Conservation (phyloP, 1,140 invertebrate genomes). For the Drosophila tani region DNA sequence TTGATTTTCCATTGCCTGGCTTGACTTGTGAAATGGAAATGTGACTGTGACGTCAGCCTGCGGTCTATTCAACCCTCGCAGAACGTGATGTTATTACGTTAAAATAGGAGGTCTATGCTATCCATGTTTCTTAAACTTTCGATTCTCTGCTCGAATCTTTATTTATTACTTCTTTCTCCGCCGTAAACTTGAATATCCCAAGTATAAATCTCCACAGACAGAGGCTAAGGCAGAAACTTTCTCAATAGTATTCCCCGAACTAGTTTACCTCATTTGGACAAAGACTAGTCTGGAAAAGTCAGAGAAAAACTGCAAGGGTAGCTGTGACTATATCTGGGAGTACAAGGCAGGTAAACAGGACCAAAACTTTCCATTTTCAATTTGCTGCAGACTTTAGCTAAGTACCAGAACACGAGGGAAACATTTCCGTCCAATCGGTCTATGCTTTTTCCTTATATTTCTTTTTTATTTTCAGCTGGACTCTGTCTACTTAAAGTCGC, state of each 20-base stretch:
- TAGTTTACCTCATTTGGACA: constrained; percentile 66
- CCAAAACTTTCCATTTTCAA: constrained; percentile 75
- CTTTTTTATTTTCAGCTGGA: neutral
- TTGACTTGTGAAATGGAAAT: constrained; percentile 26
- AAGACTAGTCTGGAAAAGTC: constrained; percentile 23
- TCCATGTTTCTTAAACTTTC: constrained; percentile 4
- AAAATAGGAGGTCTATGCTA: constrained; percentile 5
- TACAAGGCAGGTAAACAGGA: constrained; percentile 8
- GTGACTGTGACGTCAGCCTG: constrained; percentile 27
- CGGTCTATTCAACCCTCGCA: constrained; percentile 18
- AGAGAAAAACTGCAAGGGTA: constrained; percentile 23
- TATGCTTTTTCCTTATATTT: constrained; percentile 5
- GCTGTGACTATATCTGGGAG: constrained; percentile 32
- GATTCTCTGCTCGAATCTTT: constrained; percentile 23
- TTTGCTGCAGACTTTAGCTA: constrained; percentile 60
- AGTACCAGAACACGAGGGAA: constrained; percentile 35
- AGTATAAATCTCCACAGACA: constrained; percentile 63
- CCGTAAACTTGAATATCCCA: constrained; percentile 46
- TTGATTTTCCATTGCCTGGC: constrained; percentile 35
- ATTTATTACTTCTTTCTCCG: constrained; percentile 6
- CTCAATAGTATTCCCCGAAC: constrained; percentile 38
- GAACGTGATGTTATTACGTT: constrained; percentile 38
- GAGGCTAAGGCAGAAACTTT: constrained; percentile 30
- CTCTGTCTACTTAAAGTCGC: constrained; percentile 60
- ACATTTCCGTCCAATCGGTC: constrained; percentile 27